These are phyloP conservation scores for Conus canariensis DNA, from an alignment of 2,888 invertebrate species.

Conservation along the genomic window DNA sequence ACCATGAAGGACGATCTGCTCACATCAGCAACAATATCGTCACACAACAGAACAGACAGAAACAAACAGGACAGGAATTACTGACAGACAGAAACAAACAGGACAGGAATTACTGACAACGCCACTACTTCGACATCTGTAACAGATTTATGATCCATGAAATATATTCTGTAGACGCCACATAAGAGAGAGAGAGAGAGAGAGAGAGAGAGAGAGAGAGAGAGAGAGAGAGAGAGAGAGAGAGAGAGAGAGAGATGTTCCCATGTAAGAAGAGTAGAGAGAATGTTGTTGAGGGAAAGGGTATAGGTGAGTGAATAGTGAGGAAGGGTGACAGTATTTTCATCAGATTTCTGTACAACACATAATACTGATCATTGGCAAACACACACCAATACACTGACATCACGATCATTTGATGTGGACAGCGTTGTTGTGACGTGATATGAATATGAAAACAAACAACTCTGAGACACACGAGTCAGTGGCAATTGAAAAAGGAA, in stretches of 20 bases:
- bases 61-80: too few relatives aligned
- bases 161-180: too few relatives aligned
- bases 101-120: too few relatives aligned
- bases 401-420: background rate
- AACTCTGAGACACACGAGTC: background rate
- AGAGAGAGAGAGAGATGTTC: background rate
- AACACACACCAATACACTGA: slow-evolving; percentile 10
- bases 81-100: too few relatives aligned
- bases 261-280: background rate
- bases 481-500: background rate
- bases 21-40: too few relatives aligned
- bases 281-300: background rate
- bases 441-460: background rate
- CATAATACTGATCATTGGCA: slow-evolving; percentile 21
- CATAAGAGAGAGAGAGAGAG: too few relatives aligned
- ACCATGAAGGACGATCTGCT: too few relatives aligned
- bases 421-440: background rate
- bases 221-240: background rate
- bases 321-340: too few relatives aligned
- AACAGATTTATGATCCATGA: too few relatives aligned
- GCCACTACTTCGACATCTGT: too few relatives aligned
- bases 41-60: too few relatives aligned
- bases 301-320: background rate
- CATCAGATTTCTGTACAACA: background rate
- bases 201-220: too few relatives aligned